A percentile compares a stretch with the other conserved stretches of the same genome.
phyloP scores from a whole-genome alignment of 2,888 invertebrate genomes.

The Axea sp. region DNA sequence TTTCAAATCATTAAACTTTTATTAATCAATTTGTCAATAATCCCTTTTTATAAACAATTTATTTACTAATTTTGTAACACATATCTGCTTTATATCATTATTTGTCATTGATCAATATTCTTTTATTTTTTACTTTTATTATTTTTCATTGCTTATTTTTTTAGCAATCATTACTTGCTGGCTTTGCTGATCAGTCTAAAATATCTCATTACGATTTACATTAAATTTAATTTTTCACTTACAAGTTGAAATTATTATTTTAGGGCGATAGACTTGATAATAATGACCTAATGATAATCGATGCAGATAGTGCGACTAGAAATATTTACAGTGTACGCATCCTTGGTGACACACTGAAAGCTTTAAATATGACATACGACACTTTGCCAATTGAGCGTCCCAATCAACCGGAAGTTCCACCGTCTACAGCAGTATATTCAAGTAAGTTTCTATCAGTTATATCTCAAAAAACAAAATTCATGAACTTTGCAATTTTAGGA shows the following conservation, averaged over 20 bases:
- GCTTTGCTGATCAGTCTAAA: too few relatives aligned
- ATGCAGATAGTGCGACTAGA: constrained; percentile 77
- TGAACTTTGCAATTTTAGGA: constrained; percentile 64
- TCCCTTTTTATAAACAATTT: too few relatives aligned
- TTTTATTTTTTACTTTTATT: too few relatives aligned
- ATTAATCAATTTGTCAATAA: too few relatives aligned
- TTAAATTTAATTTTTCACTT: background rate
- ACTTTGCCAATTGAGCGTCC: constrained; percentile 73
- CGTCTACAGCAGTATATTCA: constrained; percentile 72
- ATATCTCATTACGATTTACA: too few relatives aligned
- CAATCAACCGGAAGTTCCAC: constrained; percentile 65
- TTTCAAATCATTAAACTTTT: too few relatives aligned
- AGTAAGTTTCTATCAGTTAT: too few relatives aligned
- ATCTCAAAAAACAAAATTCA: background rate
- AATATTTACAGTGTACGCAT: constrained; percentile 78
- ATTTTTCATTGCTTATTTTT: too few relatives aligned
- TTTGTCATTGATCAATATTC: too few relatives aligned
- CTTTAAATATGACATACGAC: constrained; percentile 76
- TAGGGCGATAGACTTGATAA: constrained; percentile 77
- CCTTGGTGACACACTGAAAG: constrained; percentile 74
- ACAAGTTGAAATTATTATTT: constrained; percentile 26
- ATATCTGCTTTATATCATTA: too few relatives aligned
- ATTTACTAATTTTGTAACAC: too few relatives aligned
- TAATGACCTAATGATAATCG: constrained; percentile 77
- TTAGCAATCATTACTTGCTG: too few relatives aligned